Evolutionary conservation across 2,888 invertebrate genomes (phyloP).

Genomic region (Auanema freiburgensis): DNA sequence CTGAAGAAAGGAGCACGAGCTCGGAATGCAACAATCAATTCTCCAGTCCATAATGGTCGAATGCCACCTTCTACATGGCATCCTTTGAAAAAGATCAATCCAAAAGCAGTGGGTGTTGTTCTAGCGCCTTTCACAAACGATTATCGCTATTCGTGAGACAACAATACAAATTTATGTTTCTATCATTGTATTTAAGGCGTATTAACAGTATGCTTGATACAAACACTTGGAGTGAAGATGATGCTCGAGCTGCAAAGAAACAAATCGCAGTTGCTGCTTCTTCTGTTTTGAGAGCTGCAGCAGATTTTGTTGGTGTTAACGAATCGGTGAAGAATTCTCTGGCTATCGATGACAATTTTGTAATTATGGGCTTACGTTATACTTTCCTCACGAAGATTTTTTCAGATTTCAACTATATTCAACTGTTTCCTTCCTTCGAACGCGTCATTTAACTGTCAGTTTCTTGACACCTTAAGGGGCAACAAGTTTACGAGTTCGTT

Average conservation of each 20-base stretch:
- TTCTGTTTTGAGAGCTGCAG: conserved; percentile 29
- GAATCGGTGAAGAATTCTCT: conserved; percentile 16
- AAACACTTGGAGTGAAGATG: conserved; percentile 21
- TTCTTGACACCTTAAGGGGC: no score
- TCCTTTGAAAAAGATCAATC: conserved; percentile 42
- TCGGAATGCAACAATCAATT: conserved; percentile 3
- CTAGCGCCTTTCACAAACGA: conserved; percentile 32
- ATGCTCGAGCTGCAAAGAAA: conserved; percentile 22
- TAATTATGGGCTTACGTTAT: no score
- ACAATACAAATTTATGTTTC: not conserved
- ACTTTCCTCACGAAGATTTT: no score
- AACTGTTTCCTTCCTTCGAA: no score
- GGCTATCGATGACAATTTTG: conserved; percentile 38
- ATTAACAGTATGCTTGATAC: conserved; percentile 34
- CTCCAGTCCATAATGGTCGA: not conserved
- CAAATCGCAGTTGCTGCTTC: conserved; percentile 28
- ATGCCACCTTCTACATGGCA: conserved; percentile 57
- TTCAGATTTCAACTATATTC: no score
- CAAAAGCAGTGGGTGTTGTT: conserved; percentile 34
- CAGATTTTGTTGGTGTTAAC: conserved; percentile 32
- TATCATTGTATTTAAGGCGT: conserved; percentile 16
- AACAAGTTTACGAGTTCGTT: no score
- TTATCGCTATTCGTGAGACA: conserved; percentile 24
- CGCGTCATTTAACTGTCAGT: no score
- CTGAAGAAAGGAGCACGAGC: not conserved